Evolutionary conservation across 2,113 vertebrate genomes (phyloP).

Genomic region (Aptenodytes forsteri): DNA sequence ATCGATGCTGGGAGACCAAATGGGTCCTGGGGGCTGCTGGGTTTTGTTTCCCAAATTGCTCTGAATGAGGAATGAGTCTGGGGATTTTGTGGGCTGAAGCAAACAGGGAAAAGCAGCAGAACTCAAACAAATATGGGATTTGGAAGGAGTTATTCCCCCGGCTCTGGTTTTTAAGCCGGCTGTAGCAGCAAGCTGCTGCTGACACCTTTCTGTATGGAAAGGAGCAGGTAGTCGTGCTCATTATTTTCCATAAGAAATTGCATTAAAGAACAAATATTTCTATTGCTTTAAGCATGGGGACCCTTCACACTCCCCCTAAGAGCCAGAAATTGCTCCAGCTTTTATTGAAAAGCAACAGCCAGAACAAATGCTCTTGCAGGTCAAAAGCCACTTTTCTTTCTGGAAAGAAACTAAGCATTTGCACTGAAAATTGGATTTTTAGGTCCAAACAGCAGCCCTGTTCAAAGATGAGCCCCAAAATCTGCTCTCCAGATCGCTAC

Average conservation of each 20-base stretch:
- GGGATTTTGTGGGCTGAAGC: conserved; percentile 27
- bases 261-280: neutral
- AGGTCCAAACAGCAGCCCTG: neutral
- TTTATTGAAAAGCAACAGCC: neutral
- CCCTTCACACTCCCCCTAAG: neutral
- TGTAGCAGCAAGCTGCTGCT: conserved; percentile 2
- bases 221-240: neutral
- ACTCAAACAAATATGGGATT: neutral
- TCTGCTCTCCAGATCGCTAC: neutral
- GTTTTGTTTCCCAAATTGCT: neutral
- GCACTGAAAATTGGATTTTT: neutral
- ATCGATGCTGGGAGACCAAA: neutral
- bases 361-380: neutral
- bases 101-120: neutral
- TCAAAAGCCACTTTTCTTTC: neutral
- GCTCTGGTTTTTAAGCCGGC: neutral
- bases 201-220: neutral
- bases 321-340: neutral
- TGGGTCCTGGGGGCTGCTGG: rapidly evolving
- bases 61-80: neutral
- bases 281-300: neutral
- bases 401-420: neutral
- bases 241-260: neutral
- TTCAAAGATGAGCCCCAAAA: neutral
- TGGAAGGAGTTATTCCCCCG: neutral